phyloP scores from a whole-genome alignment of 2,888 invertebrate species.

The Sthenelais limicola region DNA sequence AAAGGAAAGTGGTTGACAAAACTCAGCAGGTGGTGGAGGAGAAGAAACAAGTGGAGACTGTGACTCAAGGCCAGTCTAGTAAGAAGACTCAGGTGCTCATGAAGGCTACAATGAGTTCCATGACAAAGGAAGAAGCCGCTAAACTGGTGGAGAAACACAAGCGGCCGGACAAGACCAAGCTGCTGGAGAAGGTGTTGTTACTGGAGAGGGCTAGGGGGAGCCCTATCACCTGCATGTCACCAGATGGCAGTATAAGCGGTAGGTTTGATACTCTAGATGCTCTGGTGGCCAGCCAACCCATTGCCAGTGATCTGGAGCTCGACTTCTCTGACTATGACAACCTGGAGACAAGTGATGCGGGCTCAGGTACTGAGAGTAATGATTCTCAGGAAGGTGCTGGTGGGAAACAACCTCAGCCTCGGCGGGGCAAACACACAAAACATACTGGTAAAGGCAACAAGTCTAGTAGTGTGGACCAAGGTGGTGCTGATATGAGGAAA shows the following conservation, averaged over 20 bases:
- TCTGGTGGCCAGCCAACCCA: constrained; percentile 29
- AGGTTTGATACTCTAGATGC: constrained; percentile 31
- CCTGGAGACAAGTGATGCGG: constrained; percentile 23
- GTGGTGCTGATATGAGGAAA: not conserved
- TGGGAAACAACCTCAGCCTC: not conserved
- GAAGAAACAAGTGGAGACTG: constrained; percentile 10
- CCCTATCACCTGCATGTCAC: too few relatives aligned
- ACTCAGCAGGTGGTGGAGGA: constrained; percentile 14
- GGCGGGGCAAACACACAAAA: not conserved
- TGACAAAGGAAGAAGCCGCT: too few relatives aligned
- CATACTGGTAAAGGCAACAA: not conserved
- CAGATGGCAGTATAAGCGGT: not conserved
- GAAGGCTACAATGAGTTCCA: too few relatives aligned
- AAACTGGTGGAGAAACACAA: too few relatives aligned
- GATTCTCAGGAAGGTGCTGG: constrained; percentile 12
- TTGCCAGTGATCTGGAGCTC: constrained; percentile 24
- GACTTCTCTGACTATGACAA: constrained; percentile 40
- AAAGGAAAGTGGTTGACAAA: not conserved
- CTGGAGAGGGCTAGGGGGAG: not conserved
- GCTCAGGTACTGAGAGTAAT: constrained; percentile 23
- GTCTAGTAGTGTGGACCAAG: not conserved
- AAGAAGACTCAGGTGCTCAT: constrained; percentile 4
- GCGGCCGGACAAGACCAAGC: too few relatives aligned
- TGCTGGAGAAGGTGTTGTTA: not conserved
- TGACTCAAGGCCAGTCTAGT: constrained; percentile 9